Evolutionary conservation across 2,113 vertebrate genomes (phyloP), one percentile per base, ranked within the genome.

Genomic region (Patagioenas fasciata): DNA sequence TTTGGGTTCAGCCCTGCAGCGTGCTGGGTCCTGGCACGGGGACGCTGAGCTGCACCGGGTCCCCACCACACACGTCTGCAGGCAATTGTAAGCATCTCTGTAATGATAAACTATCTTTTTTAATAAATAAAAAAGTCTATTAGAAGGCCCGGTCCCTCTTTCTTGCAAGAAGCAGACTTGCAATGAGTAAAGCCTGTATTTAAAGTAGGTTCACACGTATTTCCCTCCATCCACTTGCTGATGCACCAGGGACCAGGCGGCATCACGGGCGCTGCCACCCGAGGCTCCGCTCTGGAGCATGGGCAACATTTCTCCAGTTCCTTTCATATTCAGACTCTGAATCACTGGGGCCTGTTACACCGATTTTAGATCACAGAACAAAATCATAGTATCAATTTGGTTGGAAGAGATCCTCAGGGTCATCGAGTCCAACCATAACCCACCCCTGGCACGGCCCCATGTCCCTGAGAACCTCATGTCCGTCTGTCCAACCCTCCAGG

Each of bases 41-140:
- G 3, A 58, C 0, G 67, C 81, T 20, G 31, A 91, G 58, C 66
- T 34, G 54, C 18, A 1, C 80, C 11, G 3, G 16, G 25, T 62
- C 4, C 56, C n/a, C 42, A 29, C 15, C 4, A 0, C 36, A 29
- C 2, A 0, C 0, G 1, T 11, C 3, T 38, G 42, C 31, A 53
- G 1, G 18, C 16, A 58, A 42, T 24, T 57, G 17, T 5, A 26
- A 58, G 20, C 9, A 3, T 15, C 38, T 65, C 77, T 60, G 10
- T 13, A 78, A 65, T 1, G 1, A 56, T 1, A 11, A n/a, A 44
- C 1, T 12, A 5, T 47, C 44, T 50, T 40, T 51, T 58, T 80
- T 25, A 67, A n/a, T 19, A 19, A 67, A 56, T 5, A 34, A 79
- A 32, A 62, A 10, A 16, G 50, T 13, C 42, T 15, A 6, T 42